Evolutionary conservation across 2,888 invertebrate species (phyloP).

Genomic region (Amblyteles armatorius): DNA sequence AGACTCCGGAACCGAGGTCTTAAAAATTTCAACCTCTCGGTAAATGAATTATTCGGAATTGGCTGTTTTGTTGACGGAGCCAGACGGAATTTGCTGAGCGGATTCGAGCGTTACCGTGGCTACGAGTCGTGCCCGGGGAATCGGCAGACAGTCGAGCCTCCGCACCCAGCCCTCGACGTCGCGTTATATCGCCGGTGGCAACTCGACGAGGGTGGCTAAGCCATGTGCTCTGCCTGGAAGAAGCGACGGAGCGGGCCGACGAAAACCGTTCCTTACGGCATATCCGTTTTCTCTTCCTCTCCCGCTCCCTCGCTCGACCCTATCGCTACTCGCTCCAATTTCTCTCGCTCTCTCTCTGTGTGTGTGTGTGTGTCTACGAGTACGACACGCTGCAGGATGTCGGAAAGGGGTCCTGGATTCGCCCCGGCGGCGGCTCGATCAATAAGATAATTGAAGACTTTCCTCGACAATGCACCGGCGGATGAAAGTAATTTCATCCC

Average conservation of each 20-base stretch:
- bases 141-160: conserved; percentile 37
- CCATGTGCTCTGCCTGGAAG: conserved; percentile 4
- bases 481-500: conserved; percentile 76
- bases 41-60: neutral
- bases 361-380: too few species aligned
- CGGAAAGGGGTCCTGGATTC: conserved; percentile 49
- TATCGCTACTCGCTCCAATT: neutral
- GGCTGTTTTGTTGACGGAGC: neutral
- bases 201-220: conserved; percentile 3
- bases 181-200: conserved; percentile 3
- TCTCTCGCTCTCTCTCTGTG: neutral
- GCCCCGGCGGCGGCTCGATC: conserved; percentile 75
- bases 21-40: neutral
- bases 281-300: conserved; percentile 6
- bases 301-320: neutral
- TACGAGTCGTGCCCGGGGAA: conserved; percentile 56
- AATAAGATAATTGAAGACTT: conserved; percentile 81
- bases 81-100: conserved; percentile 8
- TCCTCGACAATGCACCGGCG: conserved; percentile 75
- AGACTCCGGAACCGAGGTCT: too few species aligned
- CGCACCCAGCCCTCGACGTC: conserved; percentile 23
- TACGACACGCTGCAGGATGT: conserved; percentile 27
- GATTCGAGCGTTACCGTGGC: conserved; percentile 61
- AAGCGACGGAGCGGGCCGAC: neutral
- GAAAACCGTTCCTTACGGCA: conserved; percentile 7